Evolutionary conservation across 2,113 vertebrate species (phyloP).

Genomic region (Eulemur macaco): DNA sequence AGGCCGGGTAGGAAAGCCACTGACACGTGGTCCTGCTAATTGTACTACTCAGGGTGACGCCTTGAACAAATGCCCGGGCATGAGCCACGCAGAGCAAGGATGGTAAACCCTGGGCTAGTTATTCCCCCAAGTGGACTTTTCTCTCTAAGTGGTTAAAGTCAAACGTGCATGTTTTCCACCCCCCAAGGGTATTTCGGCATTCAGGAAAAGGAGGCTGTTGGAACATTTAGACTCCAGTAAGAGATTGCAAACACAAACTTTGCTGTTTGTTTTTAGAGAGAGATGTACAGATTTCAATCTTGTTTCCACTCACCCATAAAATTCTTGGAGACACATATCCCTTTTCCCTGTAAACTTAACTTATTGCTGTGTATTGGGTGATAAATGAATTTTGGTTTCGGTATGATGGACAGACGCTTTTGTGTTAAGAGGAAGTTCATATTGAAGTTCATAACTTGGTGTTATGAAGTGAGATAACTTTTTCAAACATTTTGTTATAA

Average conservation of each 20-base stretch:
- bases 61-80: neutral
- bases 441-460: neutral
- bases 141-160: neutral
- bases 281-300: neutral
- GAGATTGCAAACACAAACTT: neutral
- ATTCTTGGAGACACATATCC: neutral
- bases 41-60: neutral
- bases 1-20: neutral
- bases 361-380: neutral
- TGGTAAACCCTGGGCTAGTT: neutral
- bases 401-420: neutral
- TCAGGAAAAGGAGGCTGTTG: neutral
- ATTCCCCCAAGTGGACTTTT: neutral
- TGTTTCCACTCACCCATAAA: neutral
- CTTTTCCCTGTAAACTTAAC: neutral
- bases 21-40: accelerated
- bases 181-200: neutral
- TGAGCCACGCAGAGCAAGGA: neutral
- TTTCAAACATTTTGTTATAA: neutral
- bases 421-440: neutral
- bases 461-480: too few species aligned
- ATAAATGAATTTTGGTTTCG: neutral
- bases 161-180: neutral
- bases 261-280: neutral
- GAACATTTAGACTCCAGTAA: neutral